Conservation (phyloP, 2,888 invertebrate genomes). For the Venustoraphidia nigricollis region DNA sequence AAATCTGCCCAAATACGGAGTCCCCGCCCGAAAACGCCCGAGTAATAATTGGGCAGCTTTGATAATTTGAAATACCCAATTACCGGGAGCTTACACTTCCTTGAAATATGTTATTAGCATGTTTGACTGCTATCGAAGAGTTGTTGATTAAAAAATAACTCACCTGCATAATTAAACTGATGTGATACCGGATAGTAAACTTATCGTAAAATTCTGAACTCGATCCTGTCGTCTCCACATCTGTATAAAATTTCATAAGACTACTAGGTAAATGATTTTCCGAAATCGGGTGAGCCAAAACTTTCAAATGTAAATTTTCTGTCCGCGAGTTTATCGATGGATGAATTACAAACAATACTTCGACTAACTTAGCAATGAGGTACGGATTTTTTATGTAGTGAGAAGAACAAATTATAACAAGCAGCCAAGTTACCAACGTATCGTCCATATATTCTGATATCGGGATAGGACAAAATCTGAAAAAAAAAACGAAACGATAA, state of each 20-base stretch:
- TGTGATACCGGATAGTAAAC: conserved; percentile 95
- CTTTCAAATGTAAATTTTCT: conserved; percentile 44
- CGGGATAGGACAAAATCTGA: conserved; percentile 58
- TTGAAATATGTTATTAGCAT: too few species aligned
- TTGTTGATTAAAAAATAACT: conserved; percentile 5
- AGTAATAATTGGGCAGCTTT: too few species aligned
- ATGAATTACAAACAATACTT: conserved; percentile 70
- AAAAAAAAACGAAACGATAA: conserved; percentile 14
- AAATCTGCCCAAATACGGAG: too few species aligned
- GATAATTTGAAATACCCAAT: too few species aligned
- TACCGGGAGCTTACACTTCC: too few species aligned
- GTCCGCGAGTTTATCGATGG: conserved; percentile 42
- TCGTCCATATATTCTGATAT: conserved; percentile 66
- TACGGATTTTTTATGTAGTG: conserved; percentile 92
- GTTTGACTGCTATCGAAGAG: too few species aligned
- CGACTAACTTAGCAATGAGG: conserved; percentile 89
- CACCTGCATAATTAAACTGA: conserved; percentile 81
- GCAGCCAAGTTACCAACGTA: conserved; percentile 72
- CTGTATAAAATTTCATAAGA: conserved; percentile 96
- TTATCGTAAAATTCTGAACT: conserved; percentile 99
- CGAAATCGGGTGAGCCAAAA: conserved; percentile 79
- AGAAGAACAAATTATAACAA: conserved; percentile 80
- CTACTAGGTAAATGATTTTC: conserved; percentile 71
- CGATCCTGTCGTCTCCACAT: conserved; percentile 93
- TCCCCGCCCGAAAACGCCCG: too few species aligned